These are phyloP conservation scores for Ochotona curzoniae DNA, from an alignment of 2,113 vertebrate genomes.

Conservation along the genomic window DNA sequence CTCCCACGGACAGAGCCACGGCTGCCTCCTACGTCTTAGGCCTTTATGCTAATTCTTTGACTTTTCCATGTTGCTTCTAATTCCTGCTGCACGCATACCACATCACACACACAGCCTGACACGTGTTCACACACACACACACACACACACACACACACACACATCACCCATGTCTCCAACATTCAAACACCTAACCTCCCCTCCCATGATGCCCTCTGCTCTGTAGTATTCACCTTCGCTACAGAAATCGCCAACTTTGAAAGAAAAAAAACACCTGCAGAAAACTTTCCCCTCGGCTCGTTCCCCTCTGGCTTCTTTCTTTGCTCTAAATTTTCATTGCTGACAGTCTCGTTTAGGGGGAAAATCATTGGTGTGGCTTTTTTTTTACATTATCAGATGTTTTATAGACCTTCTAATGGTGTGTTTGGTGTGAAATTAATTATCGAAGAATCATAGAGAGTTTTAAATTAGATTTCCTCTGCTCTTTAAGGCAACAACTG, in stretches of 20 bases:
- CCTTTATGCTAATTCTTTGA: no score
- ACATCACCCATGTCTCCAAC: no score
- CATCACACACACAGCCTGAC: not conserved
- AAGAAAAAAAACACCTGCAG: not conserved
- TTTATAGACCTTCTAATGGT: constrained; percentile 70
- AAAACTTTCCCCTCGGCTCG: not conserved
- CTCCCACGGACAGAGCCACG: no score
- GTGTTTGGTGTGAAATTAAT: constrained; percentile 76
- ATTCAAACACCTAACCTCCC: no score
- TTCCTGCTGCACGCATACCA: no score
- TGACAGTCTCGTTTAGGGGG: constrained; percentile 64
- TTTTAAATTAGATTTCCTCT: constrained; percentile 75
- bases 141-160: accelerated
- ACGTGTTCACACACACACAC: no score
- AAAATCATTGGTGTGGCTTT: constrained; percentile 73
- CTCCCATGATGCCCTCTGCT: not conserved
- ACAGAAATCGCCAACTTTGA: not conserved
- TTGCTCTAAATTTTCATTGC: constrained; percentile 47
- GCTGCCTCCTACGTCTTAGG: no score
- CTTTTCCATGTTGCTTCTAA: no score
- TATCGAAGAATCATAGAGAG: constrained; percentile 72
- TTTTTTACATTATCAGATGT: constrained; percentile 69
- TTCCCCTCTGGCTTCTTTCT: not conserved
- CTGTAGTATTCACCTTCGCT: not conserved
- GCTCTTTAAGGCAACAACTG: constrained; percentile 73